Percentiles rank a stretch among this genome's conserved stretches.
Evolutionary conservation across 2,888 invertebrate species (phyloP).

Genomic region (Mythimna impura): DNA sequence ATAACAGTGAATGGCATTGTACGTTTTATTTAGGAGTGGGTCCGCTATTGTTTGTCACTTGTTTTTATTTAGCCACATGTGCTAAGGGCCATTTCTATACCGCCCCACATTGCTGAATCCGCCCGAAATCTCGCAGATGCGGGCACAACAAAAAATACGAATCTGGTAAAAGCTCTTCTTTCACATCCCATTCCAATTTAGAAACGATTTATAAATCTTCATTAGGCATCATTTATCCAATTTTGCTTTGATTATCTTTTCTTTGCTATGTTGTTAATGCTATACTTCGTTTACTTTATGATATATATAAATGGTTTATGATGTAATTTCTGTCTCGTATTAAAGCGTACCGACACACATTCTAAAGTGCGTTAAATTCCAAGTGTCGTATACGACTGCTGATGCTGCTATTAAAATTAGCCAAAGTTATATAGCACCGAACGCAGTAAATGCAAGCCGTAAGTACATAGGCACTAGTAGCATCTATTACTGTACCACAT

Average conservation of each 20-base stretch:
- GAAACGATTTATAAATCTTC: constrained; percentile 60
- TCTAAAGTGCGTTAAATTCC: constrained; percentile 52
- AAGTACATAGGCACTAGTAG: constrained; percentile 7
- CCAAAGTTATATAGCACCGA: constrained; percentile 26
- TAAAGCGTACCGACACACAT: constrained; percentile 27
- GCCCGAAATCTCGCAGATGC: constrained; percentile 79
- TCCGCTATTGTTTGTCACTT: constrained; percentile 72
- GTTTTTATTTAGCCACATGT: constrained; percentile 82
- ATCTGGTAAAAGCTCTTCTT: constrained; percentile 52
- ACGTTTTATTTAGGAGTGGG: constrained; percentile 51
- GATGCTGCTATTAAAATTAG: constrained; percentile 49
- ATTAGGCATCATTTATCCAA: constrained; percentile 46
- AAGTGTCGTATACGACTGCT: constrained; percentile 46
- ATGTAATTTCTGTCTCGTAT: constrained; percentile 27
- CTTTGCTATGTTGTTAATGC: background rate
- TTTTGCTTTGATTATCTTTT: constrained; percentile 31
- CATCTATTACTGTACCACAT: constrained; percentile 28
- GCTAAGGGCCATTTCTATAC: constrained; percentile 74
- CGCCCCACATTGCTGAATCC: constrained; percentile 70
- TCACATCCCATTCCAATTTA: constrained; percentile 46
- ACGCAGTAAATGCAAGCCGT: constrained; percentile 21
- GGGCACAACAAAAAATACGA: constrained; percentile 72
- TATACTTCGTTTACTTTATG: constrained; percentile 18
- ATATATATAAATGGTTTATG: constrained; percentile 16
- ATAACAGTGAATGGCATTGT: constrained; percentile 58